Conservation (phyloP, 2,888 invertebrate genomes). For the Tuberolachnus salignus region DNA sequence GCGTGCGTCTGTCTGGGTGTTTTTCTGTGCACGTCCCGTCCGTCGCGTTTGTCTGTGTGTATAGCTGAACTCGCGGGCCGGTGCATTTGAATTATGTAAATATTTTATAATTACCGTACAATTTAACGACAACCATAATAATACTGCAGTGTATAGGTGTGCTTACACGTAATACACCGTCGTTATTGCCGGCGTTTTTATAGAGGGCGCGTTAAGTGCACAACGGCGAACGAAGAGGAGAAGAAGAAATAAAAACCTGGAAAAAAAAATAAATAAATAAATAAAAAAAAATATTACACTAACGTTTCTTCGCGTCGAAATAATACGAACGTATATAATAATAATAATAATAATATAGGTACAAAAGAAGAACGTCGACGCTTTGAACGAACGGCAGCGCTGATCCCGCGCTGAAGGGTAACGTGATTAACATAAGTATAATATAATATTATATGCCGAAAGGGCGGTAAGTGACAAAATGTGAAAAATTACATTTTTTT, state of each 20-base stretch:
- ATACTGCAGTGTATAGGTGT: constrained; percentile 15
- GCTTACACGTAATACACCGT: not conserved
- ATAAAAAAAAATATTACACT: constrained; percentile 25
- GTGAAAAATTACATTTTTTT: no score
- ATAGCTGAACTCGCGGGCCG: constrained; percentile 8
- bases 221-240: not conserved
- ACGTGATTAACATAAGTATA: constrained; percentile 13
- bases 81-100: constrained; percentile 43
- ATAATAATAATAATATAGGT: not conserved
- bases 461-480: no score
- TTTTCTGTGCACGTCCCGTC: no score
- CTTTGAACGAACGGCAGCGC: not conserved
- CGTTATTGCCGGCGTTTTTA: constrained; percentile 17
- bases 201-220: constrained; percentile 28
- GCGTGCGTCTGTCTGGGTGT: not conserved
- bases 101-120: constrained; percentile 50
- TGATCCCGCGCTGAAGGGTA: constrained; percentile 21
- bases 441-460: not conserved
- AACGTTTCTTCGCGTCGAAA: constrained; percentile 25
- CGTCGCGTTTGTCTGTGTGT: not conserved
- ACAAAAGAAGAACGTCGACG: constrained; percentile 20
- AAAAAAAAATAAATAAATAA: not conserved
- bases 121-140: constrained; percentile 39
- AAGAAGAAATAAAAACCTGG: no score
- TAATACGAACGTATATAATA: not conserved